phyloP scores from a whole-genome alignment of 2,888 invertebrate genomes.

The Acleris laterana region DNA sequence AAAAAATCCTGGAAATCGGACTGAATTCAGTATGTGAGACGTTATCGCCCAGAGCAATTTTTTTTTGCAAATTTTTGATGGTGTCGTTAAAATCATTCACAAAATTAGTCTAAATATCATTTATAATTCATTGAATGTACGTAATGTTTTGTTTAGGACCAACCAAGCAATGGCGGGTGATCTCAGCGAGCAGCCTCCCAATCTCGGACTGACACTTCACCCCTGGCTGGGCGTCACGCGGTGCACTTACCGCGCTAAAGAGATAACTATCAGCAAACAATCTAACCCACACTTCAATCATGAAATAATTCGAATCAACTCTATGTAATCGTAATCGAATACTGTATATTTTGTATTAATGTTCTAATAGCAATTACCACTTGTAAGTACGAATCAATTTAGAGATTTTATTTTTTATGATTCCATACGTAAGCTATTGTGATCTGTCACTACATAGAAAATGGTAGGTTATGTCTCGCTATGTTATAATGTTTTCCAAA shows the following conservation, averaged over 20 bases:
- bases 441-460: slow-evolving; percentile 46
- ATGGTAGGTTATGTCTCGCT: slow-evolving; percentile 41
- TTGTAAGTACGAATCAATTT: slow-evolving; percentile 58
- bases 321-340: slow-evolving; percentile 35
- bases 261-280: background rate
- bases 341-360: slow-evolving; percentile 73
- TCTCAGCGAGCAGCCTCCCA: slow-evolving; percentile 37
- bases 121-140: too few relatives aligned
- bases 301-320: slow-evolving; percentile 3
- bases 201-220: slow-evolving; percentile 8
- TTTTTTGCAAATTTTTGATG: too few relatives aligned
- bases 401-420: slow-evolving; percentile 46
- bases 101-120: too few relatives aligned
- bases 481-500: slow-evolving; percentile 41
- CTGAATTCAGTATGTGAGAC: too few relatives aligned
- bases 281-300: background rate
- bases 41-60: too few relatives aligned
- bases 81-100: too few relatives aligned
- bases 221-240: slow-evolving; percentile 13
- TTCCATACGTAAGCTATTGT: slow-evolving; percentile 64
- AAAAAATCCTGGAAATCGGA: too few relatives aligned
- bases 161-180: slow-evolving; percentile 78
- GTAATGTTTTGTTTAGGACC: slow-evolving; percentile 59
- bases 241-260: too few relatives aligned
- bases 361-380: slow-evolving; percentile 44